These are phyloP conservation scores for Sarotherodon lohbergeri DNA, from an alignment of 2,113 vertebrate genomes.

Conservation along the genomic window DNA sequence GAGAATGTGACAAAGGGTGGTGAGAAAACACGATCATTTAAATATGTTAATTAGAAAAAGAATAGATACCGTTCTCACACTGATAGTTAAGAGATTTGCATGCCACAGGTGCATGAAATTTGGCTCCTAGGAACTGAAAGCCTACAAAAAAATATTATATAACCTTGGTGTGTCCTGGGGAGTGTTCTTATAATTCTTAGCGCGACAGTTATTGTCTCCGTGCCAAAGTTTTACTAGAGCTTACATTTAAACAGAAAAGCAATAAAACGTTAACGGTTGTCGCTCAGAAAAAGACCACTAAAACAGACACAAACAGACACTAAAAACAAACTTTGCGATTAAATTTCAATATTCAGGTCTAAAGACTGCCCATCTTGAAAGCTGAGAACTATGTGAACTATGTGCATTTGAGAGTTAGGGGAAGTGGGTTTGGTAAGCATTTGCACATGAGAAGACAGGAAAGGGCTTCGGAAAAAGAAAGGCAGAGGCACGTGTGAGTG, in stretches of 20 bases:
- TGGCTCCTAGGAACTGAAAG: background rate
- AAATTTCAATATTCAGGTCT: background rate
- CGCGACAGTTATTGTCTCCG: background rate
- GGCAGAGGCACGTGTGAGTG: background rate
- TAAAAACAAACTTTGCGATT: background rate
- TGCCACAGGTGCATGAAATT: conserved; percentile 1
- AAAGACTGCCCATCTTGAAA: background rate
- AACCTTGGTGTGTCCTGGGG: background rate
- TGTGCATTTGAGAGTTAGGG: background rate
- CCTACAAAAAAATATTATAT: background rate
- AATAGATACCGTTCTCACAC: background rate
- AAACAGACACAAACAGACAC: background rate
- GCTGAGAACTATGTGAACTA: background rate
- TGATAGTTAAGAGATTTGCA: background rate
- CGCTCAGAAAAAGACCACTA: background rate
- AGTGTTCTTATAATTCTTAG: background rate
- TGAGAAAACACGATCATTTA: conserved; percentile 8
- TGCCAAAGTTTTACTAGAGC: background rate
- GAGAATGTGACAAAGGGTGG: background rate
- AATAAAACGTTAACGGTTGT: background rate
- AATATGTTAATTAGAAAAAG: background rate
- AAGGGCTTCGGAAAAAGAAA: background rate
- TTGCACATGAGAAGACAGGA: background rate
- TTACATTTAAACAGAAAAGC: background rate
- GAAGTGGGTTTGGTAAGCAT: background rate